Percentiles rank a stretch among this genome's conserved stretches.
phyloP scores from a whole-genome alignment of 2,888 invertebrate species.

The Nomada fabriciana region DNA sequence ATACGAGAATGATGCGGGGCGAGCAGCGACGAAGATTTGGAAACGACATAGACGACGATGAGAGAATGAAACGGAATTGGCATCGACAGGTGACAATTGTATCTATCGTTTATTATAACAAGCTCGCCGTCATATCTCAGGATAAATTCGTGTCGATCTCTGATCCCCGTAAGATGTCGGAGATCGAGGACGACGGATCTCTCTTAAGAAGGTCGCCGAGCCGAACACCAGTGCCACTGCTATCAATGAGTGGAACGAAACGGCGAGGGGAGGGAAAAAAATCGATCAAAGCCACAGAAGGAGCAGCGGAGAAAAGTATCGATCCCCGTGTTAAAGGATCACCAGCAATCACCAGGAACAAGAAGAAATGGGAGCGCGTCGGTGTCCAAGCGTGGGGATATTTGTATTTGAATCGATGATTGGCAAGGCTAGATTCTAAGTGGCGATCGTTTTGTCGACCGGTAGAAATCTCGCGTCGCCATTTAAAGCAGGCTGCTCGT shows the following conservation, averaged over 20 bases:
- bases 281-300: background rate
- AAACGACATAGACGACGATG: too few species aligned
- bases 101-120: background rate
- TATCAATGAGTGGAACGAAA: background rate
- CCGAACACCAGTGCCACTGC: slow-evolving; percentile 69
- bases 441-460: slow-evolving; percentile 69
- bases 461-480: slow-evolving; percentile 75
- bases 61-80: too few species aligned
- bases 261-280: background rate
- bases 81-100: too few species aligned
- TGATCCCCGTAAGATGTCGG: slow-evolving; percentile 4
- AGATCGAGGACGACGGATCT: slow-evolving; percentile 73
- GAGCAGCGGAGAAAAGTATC: background rate
- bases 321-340: background rate
- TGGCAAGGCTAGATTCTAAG: slow-evolving; percentile 66
- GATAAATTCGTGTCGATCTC: slow-evolving; percentile 9
- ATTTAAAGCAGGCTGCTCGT: slow-evolving; percentile 71
- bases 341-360: slow-evolving; percentile 4
- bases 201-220: slow-evolving; percentile 73
- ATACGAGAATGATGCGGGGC: too few species aligned
- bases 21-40: too few species aligned
- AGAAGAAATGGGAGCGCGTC: slow-evolving; percentile 37
- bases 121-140: slow-evolving; percentile 27
- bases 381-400: slow-evolving; percentile 36
- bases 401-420: slow-evolving; percentile 70